A percentile compares a stretch with the other conserved stretches of the same genome.
These are phyloP conservation scores for Asarcornis scutulata DNA, from an alignment of 2,113 vertebrate genomes.

Conservation along the genomic window DNA sequence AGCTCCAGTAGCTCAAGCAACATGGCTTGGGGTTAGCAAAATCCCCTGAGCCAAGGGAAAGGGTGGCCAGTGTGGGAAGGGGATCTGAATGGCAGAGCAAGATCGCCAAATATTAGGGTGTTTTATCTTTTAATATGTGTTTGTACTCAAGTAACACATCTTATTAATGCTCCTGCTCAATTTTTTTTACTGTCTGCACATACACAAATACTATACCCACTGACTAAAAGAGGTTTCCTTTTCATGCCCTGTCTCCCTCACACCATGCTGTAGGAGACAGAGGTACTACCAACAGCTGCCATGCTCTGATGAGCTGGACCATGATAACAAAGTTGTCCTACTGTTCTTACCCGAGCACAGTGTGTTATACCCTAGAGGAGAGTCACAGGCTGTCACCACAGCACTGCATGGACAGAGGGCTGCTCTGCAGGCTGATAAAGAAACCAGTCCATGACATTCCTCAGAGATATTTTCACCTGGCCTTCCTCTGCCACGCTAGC, in stretches of 20 bases:
- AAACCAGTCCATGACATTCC: accelerated
- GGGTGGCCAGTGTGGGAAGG: too few species aligned
- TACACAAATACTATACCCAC: background rate
- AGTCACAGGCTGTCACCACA: background rate
- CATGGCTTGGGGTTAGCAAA: background rate
- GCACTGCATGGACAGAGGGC: background rate
- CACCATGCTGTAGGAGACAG: accelerated
- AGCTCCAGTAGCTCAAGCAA: background rate
- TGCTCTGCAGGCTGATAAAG: background rate
- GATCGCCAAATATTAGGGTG: background rate
- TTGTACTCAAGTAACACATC: background rate
- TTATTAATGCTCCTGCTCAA: background rate
- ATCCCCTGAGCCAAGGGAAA: background rate
- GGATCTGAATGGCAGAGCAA: background rate
- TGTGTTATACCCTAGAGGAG: background rate
- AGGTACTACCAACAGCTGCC: background rate
- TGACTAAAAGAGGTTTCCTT: background rate
- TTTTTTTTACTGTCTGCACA: background rate
- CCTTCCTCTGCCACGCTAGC: background rate
- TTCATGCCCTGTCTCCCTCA: background rate
- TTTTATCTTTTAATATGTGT: background rate
- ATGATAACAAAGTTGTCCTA: background rate
- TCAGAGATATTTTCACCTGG: background rate
- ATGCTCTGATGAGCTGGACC: background rate
- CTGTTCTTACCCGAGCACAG: background rate